Percentiles rank a stretch among this genome's conserved stretches.
phyloP scores from a whole-genome alignment of 2,888 invertebrate species.

The Mactromeris polynyma region DNA sequence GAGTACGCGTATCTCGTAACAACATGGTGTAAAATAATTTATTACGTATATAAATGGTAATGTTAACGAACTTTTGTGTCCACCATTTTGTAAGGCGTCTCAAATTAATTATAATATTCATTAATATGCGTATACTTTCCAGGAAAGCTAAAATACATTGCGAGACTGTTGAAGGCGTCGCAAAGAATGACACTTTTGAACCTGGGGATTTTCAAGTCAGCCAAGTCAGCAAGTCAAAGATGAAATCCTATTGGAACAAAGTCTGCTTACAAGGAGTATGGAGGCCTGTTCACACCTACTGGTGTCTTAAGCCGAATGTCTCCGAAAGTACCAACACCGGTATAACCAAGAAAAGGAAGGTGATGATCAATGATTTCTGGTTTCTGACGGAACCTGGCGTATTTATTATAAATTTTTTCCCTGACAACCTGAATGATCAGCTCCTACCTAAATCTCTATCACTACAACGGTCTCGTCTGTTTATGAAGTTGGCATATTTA shows the following conservation, averaged over 20 bases:
- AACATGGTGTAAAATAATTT: too few species aligned
- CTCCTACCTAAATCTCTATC: slow-evolving; percentile 22
- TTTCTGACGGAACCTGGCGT: not conserved
- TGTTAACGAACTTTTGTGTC: too few species aligned
- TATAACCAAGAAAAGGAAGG: not conserved
- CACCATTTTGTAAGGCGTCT: too few species aligned
- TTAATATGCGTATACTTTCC: too few species aligned
- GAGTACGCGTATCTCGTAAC: too few species aligned
- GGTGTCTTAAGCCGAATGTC: not conserved
- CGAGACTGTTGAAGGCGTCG: slow-evolving; percentile 28
- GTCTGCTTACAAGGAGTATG: slow-evolving; percentile 12
- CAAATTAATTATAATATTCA: too few species aligned
- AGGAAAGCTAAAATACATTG: slow-evolving; percentile 33
- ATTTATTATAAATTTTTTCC: not conserved
- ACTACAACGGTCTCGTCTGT: slow-evolving; percentile 28
- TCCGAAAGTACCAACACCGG: not conserved
- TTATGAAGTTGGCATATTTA: slow-evolving; percentile 40
- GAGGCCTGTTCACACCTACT: not conserved
- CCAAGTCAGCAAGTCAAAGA: not conserved
- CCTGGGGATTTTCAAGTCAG: slow-evolving; percentile 35
- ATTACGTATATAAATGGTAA: too few species aligned
- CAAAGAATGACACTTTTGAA: slow-evolving; percentile 37
- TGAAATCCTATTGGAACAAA: slow-evolving; percentile 45
- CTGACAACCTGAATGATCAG: not conserved
- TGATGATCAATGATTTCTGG: not conserved